Base-by-base conservation (phyloP, 2,113 vertebrate species). In the Todiramphus chloris region DNA sequence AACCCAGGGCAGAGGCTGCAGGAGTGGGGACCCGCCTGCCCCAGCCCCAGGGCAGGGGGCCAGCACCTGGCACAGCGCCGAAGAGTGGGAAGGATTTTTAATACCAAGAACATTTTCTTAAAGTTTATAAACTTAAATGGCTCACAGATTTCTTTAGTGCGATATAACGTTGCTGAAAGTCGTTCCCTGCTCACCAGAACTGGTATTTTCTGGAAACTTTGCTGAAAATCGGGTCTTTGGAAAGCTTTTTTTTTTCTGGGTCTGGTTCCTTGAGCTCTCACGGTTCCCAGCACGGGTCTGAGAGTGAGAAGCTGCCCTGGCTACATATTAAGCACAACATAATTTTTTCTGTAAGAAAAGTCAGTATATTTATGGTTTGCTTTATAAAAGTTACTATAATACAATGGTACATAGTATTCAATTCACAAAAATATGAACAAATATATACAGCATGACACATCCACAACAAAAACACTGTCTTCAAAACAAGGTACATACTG, bases 321-420 rank as follows among this genome's bases (percentile, higher is more conserved):
- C 80, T 75, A 68, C 33, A 95, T 13, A 97, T 87, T 21, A 94
- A 97, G 80, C 93, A 97, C 97, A 91, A 94, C 85, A 16, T 87
- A n/a, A 94, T 95, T 97, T 91, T 91, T 96, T 98, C 97, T 98
- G 97, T 98, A 98, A 98, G 98, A 98, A 99, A 99, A 98, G 98
- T 99, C 98, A 98, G 98, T 98, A 98, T 99, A 98, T 99, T 98
- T 99, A 98, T 98, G 98, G 98, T 98, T 98, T 98, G 98, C 98
- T 99, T 99, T 99, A 99, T 99, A 99, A 99, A 99, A 99, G 98
- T 98, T 99, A 98, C 98, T 98, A 99, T 99, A 98, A 98, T 98
- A 99, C 98, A 99, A 98, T 98, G 98, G 98, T 99, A 99, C 98
- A 99, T 98, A 98, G 98, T 98, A 98, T 98, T 98, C 98, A 98